A percentile compares a stretch with the other conserved stretches of the same genome.
Conservation (phyloP, 2,113 vertebrate species). For the Alosa alosa region DNA sequence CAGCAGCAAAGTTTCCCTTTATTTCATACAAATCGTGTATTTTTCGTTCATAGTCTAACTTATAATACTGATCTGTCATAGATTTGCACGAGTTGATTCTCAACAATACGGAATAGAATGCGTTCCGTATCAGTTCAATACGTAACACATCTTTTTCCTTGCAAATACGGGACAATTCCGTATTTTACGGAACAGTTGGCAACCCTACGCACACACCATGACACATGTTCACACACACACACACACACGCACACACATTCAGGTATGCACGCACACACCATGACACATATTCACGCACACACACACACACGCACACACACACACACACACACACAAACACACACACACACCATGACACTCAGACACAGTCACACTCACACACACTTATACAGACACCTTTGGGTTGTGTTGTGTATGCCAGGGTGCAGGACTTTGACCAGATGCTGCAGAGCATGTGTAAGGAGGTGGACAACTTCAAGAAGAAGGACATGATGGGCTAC, state of each 20-base stretch:
- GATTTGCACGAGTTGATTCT: too few species aligned
- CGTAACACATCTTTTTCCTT: too few species aligned
- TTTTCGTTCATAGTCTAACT: too few species aligned
- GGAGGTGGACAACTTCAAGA: conserved; percentile 79
- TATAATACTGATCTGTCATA: too few species aligned
- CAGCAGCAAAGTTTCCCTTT: too few species aligned
- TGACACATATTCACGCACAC: neutral
- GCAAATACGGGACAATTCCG: too few species aligned
- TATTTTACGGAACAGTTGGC: too few species aligned
- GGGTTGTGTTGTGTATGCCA: conserved; percentile 46
- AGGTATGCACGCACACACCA: neutral
- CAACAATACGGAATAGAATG: too few species aligned
- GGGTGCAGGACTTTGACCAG: conserved; percentile 72
- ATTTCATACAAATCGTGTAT: too few species aligned
- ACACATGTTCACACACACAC: neutral
- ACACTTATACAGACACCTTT: neutral
- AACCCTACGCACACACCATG: neutral
- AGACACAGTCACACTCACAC: neutral
- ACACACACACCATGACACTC: neutral
- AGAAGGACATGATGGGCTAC: conserved; percentile 66
- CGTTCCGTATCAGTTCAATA: too few species aligned
- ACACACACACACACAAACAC: neutral
- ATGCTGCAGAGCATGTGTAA: conserved; percentile 67
- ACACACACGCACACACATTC: conserved; percentile 18
- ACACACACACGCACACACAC: neutral